Base-by-base conservation (phyloP, 2,113 vertebrate genomes). In the Microcebus lehilahytsara region DNA sequence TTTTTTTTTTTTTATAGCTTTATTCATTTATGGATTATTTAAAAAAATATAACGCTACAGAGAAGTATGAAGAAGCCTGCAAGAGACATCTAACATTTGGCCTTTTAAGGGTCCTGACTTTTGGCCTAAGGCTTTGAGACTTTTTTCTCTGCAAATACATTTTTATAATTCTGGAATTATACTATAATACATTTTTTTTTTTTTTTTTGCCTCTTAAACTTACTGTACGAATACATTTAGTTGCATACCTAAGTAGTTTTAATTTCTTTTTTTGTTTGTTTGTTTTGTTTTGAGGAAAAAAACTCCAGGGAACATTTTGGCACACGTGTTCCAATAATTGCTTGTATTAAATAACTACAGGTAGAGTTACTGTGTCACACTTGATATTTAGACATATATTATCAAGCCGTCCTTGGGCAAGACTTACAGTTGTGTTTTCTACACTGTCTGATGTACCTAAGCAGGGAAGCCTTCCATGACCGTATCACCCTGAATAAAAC, bases 141-240 rank as follows among this genome's bases (percentile, higher is more conserved):
- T 3, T 89, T 91, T 72, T 58, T 34, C 6, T 69, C 27, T n/a
- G 37, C 13, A 91, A 91, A 46, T 2, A 67, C 22, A 49, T 51
- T 72, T 94, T 90, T 87, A 53, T 58, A 30, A 93, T 80, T 88
- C n/a, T 75, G 83, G 16, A 34, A 60, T 89, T 83, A 75, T 42
- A 66, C 19, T 40, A 30, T 72, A 46, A 64, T 75, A 81, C 5
- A 42, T 42, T 46, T 46, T 46, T 46, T 46, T 46, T 46, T n/a
- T n/a, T 53, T 74, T 66, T 67, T 67, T 78, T 49, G 13, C 3
- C 34, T 74, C 27, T 84, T 67, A 60, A 40, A 84, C 19, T 79
- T 53, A 83, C 9, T 92, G 42, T 71, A 4, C 66, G n/a, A 92
- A 86, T 74, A 93, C 30, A 56, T 80, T 67, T 83, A 81, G 40